Evolutionary conservation across 2,888 invertebrate genomes (phyloP).

Genomic region (Laspeyria flexula): DNA sequence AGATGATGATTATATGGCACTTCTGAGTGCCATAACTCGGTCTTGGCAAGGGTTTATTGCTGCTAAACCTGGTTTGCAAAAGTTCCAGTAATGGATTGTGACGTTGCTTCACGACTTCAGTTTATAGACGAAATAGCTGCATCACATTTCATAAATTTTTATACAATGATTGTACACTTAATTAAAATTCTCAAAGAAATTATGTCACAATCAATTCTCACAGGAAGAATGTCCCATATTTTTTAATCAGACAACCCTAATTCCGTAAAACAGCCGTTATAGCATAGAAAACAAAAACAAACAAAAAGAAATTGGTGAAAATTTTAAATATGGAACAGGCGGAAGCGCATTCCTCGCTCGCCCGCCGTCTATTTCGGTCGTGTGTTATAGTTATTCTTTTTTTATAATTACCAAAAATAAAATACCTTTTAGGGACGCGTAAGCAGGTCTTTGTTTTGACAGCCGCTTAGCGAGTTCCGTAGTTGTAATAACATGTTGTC

Average conservation of each 20-base stretch:
- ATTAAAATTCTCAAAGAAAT: not conserved
- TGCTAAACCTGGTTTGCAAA: no score
- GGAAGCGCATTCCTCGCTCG: constrained; percentile 68
- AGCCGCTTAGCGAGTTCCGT: constrained; percentile 31
- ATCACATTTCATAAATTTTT: no score
- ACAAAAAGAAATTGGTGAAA: constrained; percentile 54
- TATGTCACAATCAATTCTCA: not conserved
- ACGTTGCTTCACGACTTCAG: no score
- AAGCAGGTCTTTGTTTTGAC: constrained; percentile 36
- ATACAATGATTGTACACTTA: not conserved
- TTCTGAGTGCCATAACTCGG: no score
- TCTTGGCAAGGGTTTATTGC: no score
- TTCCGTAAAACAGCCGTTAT: constrained; percentile 14
- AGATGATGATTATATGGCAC: no score
- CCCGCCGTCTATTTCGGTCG: constrained; percentile 62
- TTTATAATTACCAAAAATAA: constrained; percentile 25
- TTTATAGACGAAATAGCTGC: no score
- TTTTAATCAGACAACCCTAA: constrained; percentile 28
- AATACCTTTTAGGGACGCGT: constrained; percentile 25
- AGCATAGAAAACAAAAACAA: constrained; percentile 41
- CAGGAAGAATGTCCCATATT: not conserved
- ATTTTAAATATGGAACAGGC: constrained; percentile 68
- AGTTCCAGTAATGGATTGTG: no score
- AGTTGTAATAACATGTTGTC: constrained; percentile 35
- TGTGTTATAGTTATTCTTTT: constrained; percentile 38